phyloP scores from a whole-genome alignment of 2,888 invertebrate species.

The Caenorhabditis sp. region DNA sequence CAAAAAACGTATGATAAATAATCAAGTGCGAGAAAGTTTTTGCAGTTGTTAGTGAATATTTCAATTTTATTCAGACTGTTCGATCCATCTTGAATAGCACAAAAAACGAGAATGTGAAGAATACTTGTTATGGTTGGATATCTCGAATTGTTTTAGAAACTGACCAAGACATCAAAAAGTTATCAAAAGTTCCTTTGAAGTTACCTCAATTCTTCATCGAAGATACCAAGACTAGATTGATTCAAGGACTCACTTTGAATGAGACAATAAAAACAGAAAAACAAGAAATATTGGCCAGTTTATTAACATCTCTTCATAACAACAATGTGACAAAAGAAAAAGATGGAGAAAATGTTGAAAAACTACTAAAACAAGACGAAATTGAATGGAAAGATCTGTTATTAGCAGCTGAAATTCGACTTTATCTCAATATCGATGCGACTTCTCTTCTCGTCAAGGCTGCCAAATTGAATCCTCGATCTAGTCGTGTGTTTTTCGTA shows the following conservation, averaged over 20 bases:
- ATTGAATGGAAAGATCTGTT: conserved; percentile 25
- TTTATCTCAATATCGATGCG: conserved; percentile 18
- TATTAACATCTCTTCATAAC: not conserved
- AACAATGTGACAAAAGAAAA: conserved; percentile 5
- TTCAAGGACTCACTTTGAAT: not conserved
- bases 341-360: conserved; percentile 12
- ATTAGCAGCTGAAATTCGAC: conserved; percentile 28
- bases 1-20: too few species aligned
- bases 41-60: too few species aligned
- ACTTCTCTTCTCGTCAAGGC: conserved; percentile 43
- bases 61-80: conserved; percentile 6
- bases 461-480: conserved; percentile 44
- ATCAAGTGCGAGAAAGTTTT: too few species aligned
- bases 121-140: conserved; percentile 16
- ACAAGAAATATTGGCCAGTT: not conserved
- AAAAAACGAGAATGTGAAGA: not conserved
- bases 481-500: conserved; percentile 42
- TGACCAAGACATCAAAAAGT: not conserved
- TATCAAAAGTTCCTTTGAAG: not conserved
- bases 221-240: conserved; percentile 12
- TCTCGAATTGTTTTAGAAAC: conserved; percentile 13
- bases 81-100: not conserved
- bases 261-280: not conserved
- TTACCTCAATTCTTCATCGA: conserved; percentile 3
- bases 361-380: not conserved